Evolutionary conservation across 1,140 invertebrate species (phyloP).

Genomic region (Philaenus spumarius): DNA sequence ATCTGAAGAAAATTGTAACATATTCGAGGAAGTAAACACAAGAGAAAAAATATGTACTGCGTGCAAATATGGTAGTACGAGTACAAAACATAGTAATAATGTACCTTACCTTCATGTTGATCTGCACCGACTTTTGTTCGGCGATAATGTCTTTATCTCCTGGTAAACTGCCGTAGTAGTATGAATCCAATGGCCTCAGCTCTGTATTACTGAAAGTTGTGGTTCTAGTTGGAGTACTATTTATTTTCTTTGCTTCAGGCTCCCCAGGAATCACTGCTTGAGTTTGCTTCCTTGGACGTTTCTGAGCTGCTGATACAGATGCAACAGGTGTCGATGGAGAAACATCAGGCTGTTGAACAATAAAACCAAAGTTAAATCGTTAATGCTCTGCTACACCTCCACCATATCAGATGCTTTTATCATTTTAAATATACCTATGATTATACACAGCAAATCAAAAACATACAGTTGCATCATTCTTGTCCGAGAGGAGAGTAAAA

Average conservation of each 20-base stretch:
- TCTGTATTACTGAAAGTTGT: background rate
- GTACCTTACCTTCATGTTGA: conserved; percentile 15
- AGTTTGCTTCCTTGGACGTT: background rate
- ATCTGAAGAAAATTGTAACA: no score
- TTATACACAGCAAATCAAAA: no score
- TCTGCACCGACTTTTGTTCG: background rate
- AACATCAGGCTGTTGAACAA: background rate
- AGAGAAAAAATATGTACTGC: no score
- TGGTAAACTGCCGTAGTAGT: conserved; percentile 51
- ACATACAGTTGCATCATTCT: no score
- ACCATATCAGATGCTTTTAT: no score
- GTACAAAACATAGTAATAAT: no score
- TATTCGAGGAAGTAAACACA: no score
- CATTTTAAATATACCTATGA: no score
- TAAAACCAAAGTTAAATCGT: no score
- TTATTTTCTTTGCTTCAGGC: conserved; percentile 2
- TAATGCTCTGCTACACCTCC: no score
- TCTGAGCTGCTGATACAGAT: background rate
- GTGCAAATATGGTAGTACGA: no score
- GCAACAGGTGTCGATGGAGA: background rate
- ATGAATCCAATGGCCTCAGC: conserved; percentile 42
- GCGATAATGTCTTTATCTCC: conserved; percentile 28
- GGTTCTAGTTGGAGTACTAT: background rate
- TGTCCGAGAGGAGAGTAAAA: no score
- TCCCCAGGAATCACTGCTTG: background rate